Evolutionary conservation across 1,140 invertebrate species (phyloP), one percentile per base, ranked within the genome.

Genomic region (Dreissena rostriformis): DNA sequence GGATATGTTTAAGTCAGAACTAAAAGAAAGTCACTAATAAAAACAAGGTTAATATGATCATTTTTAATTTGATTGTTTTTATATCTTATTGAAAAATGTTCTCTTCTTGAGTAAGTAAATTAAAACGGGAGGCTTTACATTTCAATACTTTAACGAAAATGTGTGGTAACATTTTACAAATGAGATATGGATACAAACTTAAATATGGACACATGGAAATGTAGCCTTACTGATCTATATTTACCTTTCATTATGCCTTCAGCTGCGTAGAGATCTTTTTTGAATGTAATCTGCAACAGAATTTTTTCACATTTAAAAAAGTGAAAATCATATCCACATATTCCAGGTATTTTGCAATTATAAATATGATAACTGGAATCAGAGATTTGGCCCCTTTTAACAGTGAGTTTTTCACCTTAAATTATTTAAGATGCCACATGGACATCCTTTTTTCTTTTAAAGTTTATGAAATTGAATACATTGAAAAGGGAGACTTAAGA

Each of bases 241-340:
- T n/a, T 85, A 94, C 94, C 93, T 94, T 92, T 94, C 15, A 95
- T 26, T 24, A 92, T 83, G 67, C 89, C 90, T 74, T 92, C 91
- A 29, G 93, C 93, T 53, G 93, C 88, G 88, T 91, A 92, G 28
- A 94, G 81, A 91, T 95, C 94, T 86, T 93, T 93, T 80, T 91
- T 93, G 84, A 93, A 91, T 0, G 94, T 95, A 0, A 95, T 94
- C 92, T 93, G 85, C 52, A 86, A 79, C 15, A 63, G 28, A 51
- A 75, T 22, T 29, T 51, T 66, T 1, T 49, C n/a, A 19, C 65
- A 76, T 49, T 67, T 26, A 6, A 22, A 1, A 19, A 19, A n/a
- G n/a, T 11, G 19, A 19, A 57, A 17, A 51, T 29, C 1, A 17
- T 70, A 17, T 14, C n/a, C 12, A 63, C 26, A 22, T 8, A 24